phyloP scores from a whole-genome alignment of 2,888 invertebrate genomes.

The Carcina quercana region DNA sequence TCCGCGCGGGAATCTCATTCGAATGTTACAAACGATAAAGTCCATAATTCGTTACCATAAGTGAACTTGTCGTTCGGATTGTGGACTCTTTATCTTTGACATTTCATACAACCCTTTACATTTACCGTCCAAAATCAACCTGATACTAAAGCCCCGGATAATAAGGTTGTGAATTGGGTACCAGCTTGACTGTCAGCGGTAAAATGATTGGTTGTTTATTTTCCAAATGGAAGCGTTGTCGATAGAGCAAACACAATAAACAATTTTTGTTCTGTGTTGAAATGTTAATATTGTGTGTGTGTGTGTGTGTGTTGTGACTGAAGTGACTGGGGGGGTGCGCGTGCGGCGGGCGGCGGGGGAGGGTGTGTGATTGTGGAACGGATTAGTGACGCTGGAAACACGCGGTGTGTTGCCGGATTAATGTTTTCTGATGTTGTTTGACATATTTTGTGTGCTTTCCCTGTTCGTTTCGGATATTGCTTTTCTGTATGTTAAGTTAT shows the following conservation, averaged over 20 bases:
- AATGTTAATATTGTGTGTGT: slow-evolving; percentile 19
- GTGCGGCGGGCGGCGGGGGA: too few relatives aligned
- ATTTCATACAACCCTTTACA: too few relatives aligned
- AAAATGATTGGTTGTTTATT: slow-evolving; percentile 10
- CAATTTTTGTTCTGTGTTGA: slow-evolving; percentile 14
- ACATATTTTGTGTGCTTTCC: not conserved
- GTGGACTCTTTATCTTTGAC: slow-evolving; percentile 3
- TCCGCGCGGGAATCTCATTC: too few relatives aligned
- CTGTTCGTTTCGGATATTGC: too few relatives aligned
- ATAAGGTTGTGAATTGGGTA: too few relatives aligned
- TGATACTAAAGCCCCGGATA: too few relatives aligned
- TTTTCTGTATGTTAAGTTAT: too few relatives aligned
- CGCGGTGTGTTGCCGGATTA: slow-evolving; percentile 12
- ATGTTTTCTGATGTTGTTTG: too few relatives aligned
- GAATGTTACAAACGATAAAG: not conserved
- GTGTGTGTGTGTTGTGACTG: slow-evolving; percentile 15
- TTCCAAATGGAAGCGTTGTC: slow-evolving; percentile 18
- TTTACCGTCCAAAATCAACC: too few relatives aligned
- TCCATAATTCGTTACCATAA: not conserved
- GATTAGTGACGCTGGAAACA: slow-evolving; percentile 17
- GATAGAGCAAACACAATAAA: slow-evolving; percentile 12
- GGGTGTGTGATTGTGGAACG: slow-evolving; percentile 18
- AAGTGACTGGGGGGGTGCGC: too few relatives aligned
- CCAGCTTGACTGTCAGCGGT: too few relatives aligned
- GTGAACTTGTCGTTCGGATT: not conserved